Base-by-base conservation (phyloP, 2,797 vertebrate genomes). In the Notolepis coatsorum region DNA sequence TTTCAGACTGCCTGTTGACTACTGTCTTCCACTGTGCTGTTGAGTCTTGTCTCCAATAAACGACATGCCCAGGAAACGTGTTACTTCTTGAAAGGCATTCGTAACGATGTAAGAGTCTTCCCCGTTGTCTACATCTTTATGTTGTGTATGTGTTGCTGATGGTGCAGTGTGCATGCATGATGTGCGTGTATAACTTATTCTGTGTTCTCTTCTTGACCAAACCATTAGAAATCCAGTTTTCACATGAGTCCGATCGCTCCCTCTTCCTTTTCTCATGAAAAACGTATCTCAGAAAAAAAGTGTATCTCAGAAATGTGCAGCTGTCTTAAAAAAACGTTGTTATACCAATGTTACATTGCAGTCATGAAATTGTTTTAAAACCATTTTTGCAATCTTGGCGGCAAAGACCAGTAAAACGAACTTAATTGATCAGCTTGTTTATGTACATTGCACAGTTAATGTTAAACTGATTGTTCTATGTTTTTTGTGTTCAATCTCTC, bases 401-500 rank as follows among this genome's bases (percentile, higher is more conserved):
- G 56, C 64, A 61, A 68, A 41, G 61, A 72, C 54, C 30, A 61
- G 66, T 82, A 70, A 77, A 72, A 74, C 73, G 74, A n/a, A n/a
- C n/a, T n/a, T n/a, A n/a, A 53, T 61, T 66, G 12, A 76, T 75
- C 68, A 23, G 64, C 68, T 82, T 73, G 72, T 73, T n/a, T n/a
- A n/a, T 24, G 71, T 82, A n/a, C 83, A 80, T 79, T 71, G 77
- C 77, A 68, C 72, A 60, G 63, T 75, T 81, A 58, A 70, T 65
- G 53, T 66, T 73, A 59, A n/a, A 79, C 78, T 52, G 73, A 67
- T 25, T 5, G 75, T 79, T 74, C 51, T 31, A 12, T 23, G 27
- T n/a, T 42, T 7, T 10, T 35, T 13, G 8, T 46, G 76, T 62
- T 65, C 77, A 52, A 65, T 61, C 46, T 75, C 75, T 80, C 70